Evolutionary conservation across 2,888 invertebrate species (phyloP).

Genomic region (Melinaea menophilus): DNA sequence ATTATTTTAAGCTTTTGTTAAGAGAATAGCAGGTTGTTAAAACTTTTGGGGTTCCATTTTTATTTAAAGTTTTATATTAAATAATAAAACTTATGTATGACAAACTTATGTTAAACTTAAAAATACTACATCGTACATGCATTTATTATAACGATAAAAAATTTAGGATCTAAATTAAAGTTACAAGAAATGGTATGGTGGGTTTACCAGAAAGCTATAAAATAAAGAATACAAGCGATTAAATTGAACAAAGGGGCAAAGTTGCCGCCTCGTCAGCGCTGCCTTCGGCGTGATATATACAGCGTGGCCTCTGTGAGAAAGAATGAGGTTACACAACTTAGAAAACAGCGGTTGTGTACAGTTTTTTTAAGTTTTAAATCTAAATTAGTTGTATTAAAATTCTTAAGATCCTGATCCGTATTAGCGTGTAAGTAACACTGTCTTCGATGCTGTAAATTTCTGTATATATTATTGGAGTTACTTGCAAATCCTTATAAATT

Average conservation of each 20-base stretch:
- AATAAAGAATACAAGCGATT: constrained; percentile 38
- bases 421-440: no score
- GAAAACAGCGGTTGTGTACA: not conserved
- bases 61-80: no score
- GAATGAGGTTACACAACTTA: not conserved
- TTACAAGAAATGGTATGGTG: constrained; percentile 17
- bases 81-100: no score
- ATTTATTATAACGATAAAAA: not conserved
- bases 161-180: constrained; percentile 9
- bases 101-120: not conserved
- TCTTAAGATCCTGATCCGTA: not conserved
- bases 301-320: constrained; percentile 25
- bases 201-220: constrained; percentile 27
- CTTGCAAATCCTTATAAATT: not conserved
- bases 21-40: no score
- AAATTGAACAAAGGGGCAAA: constrained; percentile 37
- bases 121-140: constrained; percentile 1
- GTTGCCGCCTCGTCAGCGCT: constrained; percentile 36
- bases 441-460: no score
- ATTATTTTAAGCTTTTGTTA: no score
- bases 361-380: not conserved
- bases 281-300: constrained; percentile 28
- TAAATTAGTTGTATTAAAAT: no score
- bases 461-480: no score
- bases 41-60: no score